Conservation (phyloP, 2,113 vertebrate species). For the Thinocorus orbignyianus region DNA sequence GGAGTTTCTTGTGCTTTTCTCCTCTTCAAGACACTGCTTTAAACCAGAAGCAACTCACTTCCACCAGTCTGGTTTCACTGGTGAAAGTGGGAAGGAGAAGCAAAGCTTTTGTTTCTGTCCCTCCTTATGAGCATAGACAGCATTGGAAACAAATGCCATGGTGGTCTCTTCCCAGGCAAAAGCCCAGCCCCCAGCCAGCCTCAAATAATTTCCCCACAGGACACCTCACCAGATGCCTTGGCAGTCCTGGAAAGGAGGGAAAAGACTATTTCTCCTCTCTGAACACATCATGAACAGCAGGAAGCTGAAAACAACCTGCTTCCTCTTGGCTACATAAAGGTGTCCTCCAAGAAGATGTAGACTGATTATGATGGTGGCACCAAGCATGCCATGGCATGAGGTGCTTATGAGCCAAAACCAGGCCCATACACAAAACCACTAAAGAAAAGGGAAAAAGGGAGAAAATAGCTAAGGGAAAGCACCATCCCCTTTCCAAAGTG, state of each 20-base stretch:
- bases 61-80: background rate
- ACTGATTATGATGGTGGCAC: background rate
- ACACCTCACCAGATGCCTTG: fast-evolving
- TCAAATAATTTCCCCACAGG: background rate
- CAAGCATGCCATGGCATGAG: background rate
- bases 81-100: background rate
- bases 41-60: background rate
- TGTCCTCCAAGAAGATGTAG: background rate
- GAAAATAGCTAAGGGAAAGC: background rate
- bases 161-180: background rate
- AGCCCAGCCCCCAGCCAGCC: background rate
- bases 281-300: background rate
- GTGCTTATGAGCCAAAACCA: background rate
- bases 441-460: background rate
- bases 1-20: background rate
- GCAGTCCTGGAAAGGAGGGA: background rate
- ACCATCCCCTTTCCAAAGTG: background rate
- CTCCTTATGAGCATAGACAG: background rate
- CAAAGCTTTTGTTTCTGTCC: background rate
- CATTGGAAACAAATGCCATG: background rate
- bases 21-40: background rate
- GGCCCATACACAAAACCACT: background rate
- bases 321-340: background rate
- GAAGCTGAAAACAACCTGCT: background rate
- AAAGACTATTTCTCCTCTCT: background rate